Evolutionary conservation across 2,797 vertebrate genomes (phyloP), one percentile per base, ranked within the genome.

Genomic region (Hemibagrus guttatus): DNA sequence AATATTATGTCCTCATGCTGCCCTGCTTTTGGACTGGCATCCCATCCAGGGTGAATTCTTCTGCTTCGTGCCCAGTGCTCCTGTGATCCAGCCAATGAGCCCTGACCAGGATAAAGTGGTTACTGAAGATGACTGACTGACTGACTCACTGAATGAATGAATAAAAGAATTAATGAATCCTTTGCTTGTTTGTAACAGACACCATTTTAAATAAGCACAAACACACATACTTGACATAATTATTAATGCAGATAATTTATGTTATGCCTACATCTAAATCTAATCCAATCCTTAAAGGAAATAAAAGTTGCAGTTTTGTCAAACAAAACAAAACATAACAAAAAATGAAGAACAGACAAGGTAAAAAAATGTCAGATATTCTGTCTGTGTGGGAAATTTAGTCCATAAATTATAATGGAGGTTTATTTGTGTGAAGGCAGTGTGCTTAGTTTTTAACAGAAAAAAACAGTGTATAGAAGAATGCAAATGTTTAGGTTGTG

Each of bases 401-500:
- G 42, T 74, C 12, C 9, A 35, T 9, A 54, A n/a, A 1, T 14
- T 26, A 61, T 16, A 84, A 63, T 63, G 42, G 19, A 46, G 17
- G 17, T 19, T 49, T 54, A 61, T 86, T 61, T 81, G 8, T 31
- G 17, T 61, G 31, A 46, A 61, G 14, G 17, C 9, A 58, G 2
- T 6, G 54, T 21, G 54, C 4, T 79, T 79, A 58, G 17, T 58
- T 19, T 59, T 59, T 21, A 71, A 14, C 52, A 84, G 14, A 68
- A 28, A 59, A 52, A 61, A 23, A 46, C 3, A 11, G 19, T 28
- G 21, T 58, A 89, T 88, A 87, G 56, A 85, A 89, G 92, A 94
- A 94, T 93, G 93, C 92, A 94, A 94, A 94, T 94, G 93, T 95
- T 95, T 93, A 93, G 84, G 90, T 90, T 91, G 89, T 76, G 87